Conservation (phyloP, 2,113 vertebrate species). For the Dinomys branickii region DNA sequence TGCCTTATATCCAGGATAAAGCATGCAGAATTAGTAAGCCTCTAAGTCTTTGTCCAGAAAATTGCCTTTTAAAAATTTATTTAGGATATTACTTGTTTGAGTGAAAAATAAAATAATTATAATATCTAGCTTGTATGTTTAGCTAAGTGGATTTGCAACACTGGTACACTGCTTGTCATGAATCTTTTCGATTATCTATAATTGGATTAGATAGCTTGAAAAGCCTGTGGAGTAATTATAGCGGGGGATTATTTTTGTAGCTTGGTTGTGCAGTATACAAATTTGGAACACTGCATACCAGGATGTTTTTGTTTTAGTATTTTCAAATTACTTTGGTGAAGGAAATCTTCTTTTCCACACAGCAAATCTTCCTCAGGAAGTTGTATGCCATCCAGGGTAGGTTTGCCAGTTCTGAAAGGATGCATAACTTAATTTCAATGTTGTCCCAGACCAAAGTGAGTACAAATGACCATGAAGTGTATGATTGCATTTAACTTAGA, state of each 20-base stretch:
- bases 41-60: background rate
- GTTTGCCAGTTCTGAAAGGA: background rate
- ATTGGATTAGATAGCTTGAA: background rate
- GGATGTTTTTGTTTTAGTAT: background rate
- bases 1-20: background rate
- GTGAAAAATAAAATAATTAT: background rate
- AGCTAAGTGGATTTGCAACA: background rate
- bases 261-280: background rate
- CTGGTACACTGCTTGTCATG: fast-evolving
- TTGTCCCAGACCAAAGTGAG: background rate
- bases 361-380: background rate
- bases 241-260: background rate
- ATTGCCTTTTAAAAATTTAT: background rate
- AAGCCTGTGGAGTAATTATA: background rate
- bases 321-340: background rate
- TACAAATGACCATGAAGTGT: background rate
- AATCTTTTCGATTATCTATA: background rate
- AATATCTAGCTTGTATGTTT: too few species aligned
- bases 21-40: fast-evolving
- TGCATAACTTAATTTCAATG: background rate
- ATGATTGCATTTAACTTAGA: background rate
- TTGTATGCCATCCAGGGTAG: background rate
- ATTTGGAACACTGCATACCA: background rate
- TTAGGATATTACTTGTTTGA: background rate
- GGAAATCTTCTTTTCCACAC: background rate